Evolutionary conservation across 2,888 invertebrate genomes (phyloP).

Genomic region (Tanypteryx hageni): DNA sequence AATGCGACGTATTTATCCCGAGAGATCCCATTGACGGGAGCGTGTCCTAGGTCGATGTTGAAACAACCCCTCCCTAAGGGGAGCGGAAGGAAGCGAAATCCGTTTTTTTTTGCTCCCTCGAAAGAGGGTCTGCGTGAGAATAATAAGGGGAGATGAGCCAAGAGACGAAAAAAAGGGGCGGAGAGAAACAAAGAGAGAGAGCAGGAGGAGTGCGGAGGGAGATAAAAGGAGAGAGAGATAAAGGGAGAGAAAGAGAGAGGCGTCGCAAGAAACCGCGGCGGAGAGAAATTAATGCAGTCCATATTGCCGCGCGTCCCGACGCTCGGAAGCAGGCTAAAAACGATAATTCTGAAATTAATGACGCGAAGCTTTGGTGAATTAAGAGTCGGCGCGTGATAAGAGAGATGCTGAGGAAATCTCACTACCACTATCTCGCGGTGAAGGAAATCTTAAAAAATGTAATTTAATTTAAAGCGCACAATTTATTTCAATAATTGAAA

Average conservation of each 20-base stretch:
- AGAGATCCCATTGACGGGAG: no score
- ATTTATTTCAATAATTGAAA: no score
- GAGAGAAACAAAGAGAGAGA: background rate
- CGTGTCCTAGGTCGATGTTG: background rate
- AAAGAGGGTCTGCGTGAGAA: background rate
- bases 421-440: background rate
- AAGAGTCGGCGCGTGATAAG: background rate
- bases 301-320: conserved; percentile 15
- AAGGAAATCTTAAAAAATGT: background rate
- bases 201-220: background rate
- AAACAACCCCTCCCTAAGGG: conserved; percentile 12
- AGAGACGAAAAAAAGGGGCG: background rate
- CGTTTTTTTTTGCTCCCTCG: background rate
- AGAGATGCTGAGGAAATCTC: background rate
- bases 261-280: conserved; percentile 14
- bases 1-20: background rate
- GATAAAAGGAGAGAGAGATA: background rate
- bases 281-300: conserved; percentile 29
- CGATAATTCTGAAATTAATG: conserved; percentile 40
- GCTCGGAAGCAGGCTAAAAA: background rate
- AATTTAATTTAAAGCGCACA: no score
- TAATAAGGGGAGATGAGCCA: background rate
- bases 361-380: background rate
- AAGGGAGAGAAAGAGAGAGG: background rate
- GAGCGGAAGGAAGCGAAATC: background rate